Percentiles rank a stretch among this genome's conserved stretches.
These are phyloP conservation scores for Trachymyrmex septentrionalis DNA, from an alignment of 1,140 invertebrate species.

Conservation along the genomic window DNA sequence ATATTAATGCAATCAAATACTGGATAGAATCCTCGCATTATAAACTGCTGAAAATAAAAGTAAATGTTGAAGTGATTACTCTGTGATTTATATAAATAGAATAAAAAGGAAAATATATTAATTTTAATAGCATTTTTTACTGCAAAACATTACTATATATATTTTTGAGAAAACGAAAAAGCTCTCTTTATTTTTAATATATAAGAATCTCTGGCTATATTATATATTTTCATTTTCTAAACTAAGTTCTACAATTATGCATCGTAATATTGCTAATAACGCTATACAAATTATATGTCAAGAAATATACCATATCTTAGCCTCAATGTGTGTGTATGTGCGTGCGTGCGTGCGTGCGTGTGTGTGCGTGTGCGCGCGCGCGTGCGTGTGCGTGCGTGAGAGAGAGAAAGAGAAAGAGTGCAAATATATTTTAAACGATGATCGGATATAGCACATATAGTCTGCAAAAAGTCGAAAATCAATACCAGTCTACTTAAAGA, in stretches of 20 bases:
- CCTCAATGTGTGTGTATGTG: not conserved
- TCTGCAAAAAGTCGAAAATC: conserved; percentile 22
- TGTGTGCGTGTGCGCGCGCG: no score
- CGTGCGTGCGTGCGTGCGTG: no score
- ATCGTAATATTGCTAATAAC: not conserved
- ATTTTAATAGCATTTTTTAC: not conserved
- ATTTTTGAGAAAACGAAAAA: not conserved
- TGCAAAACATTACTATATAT: not conserved
- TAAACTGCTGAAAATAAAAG: not conserved
- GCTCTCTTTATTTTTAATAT: not conserved
- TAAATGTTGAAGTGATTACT: not conserved
- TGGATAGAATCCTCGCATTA: not conserved
- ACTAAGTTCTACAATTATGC: not conserved
- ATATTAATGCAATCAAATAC: not conserved
- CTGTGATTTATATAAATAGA: not conserved
- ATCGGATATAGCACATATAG: conserved; percentile 19
- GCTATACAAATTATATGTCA: not conserved
- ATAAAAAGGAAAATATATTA: not conserved
- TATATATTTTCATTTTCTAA: not conserved
- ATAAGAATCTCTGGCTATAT: not conserved
- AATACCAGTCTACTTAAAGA: conserved; percentile 49
- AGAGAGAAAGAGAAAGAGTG: no score
- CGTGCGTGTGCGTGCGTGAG: no score
- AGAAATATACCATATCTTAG: not conserved
- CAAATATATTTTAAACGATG: conserved; percentile 23